Conservation (phyloP, 1,140 invertebrate genomes). For the Conus betulinus region DNA sequence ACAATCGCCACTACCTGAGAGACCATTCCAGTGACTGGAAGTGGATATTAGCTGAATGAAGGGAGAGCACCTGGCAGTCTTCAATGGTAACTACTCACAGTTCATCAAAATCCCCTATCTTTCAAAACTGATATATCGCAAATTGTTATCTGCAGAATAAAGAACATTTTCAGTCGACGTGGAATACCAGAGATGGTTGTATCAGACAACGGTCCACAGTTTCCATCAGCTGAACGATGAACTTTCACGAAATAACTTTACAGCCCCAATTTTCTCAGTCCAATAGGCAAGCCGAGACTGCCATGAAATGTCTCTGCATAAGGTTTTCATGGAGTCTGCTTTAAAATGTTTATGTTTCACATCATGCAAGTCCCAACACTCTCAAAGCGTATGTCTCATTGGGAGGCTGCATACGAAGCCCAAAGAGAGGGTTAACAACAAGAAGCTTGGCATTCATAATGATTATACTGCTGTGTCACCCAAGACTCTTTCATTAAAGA, state of each 20-base stretch:
- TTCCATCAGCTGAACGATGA: background rate
- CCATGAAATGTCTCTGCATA: too few species aligned
- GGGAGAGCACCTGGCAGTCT: slow-evolving; percentile 35
- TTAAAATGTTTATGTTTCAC: too few species aligned
- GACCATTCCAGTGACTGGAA: slow-evolving; percentile 42
- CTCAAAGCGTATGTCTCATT: too few species aligned
- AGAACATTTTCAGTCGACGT: slow-evolving; percentile 68
- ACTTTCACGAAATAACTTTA: background rate
- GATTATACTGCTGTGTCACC: too few species aligned
- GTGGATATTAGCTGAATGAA: slow-evolving; percentile 43
- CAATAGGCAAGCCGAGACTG: background rate
- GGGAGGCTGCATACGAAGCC: too few species aligned
- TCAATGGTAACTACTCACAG: slow-evolving; percentile 46
- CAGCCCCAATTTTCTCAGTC: background rate
- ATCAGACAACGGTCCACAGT: too few species aligned
- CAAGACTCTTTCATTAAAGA: too few species aligned
- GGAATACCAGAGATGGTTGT: slow-evolving; percentile 53
- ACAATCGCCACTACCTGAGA: slow-evolving; percentile 8
- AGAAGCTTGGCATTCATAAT: too few species aligned
- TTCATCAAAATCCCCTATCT: slow-evolving; percentile 46
- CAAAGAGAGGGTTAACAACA: too few species aligned
- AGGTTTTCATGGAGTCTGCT: too few species aligned
- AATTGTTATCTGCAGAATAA: slow-evolving; percentile 33
- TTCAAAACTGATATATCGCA: background rate
- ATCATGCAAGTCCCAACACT: too few species aligned